Conservation (phyloP, 1,140 invertebrate genomes). For the Sarcophaga peregrina region DNA sequence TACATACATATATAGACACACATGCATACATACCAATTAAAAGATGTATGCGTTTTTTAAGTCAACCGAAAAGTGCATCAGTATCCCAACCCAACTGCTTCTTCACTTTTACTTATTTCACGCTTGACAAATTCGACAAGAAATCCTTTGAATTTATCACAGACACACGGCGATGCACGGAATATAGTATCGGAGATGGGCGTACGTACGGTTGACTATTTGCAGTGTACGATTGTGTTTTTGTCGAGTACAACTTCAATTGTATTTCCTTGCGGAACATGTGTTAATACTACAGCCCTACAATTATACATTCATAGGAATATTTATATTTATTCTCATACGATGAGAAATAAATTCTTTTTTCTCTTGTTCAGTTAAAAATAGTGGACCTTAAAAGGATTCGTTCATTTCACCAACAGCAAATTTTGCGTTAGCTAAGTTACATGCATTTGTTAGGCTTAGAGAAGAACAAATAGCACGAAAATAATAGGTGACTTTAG, state of each 20-base stretch:
- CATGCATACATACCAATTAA: too few species aligned
- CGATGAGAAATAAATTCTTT: conserved; percentile 29
- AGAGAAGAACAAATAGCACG: too few species aligned
- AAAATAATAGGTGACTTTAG: too few species aligned
- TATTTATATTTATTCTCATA: background rate
- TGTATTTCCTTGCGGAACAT: background rate
- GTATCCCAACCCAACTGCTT: conserved; percentile 23
- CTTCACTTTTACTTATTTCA: conserved; percentile 42
- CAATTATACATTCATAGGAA: background rate
- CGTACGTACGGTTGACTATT: background rate
- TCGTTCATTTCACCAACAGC: background rate
- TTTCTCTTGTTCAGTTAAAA: conserved; percentile 31
- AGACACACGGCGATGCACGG: background rate
- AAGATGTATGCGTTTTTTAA: background rate
- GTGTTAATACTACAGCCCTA: background rate
- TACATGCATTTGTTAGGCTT: too few species aligned
- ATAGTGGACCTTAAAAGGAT: background rate
- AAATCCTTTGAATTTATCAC: conserved; percentile 46
- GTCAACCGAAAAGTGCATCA: conserved; percentile 27
- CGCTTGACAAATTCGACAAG: conserved; percentile 46
- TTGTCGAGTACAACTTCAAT: background rate
- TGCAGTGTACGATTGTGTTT: too few species aligned
- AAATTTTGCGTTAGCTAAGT: too few species aligned
- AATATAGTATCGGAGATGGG: background rate
- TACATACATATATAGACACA: too few species aligned